These are phyloP conservation scores for Odontesthes bonariensis DNA, from an alignment of 2,113 vertebrate genomes.

Conservation along the genomic window DNA sequence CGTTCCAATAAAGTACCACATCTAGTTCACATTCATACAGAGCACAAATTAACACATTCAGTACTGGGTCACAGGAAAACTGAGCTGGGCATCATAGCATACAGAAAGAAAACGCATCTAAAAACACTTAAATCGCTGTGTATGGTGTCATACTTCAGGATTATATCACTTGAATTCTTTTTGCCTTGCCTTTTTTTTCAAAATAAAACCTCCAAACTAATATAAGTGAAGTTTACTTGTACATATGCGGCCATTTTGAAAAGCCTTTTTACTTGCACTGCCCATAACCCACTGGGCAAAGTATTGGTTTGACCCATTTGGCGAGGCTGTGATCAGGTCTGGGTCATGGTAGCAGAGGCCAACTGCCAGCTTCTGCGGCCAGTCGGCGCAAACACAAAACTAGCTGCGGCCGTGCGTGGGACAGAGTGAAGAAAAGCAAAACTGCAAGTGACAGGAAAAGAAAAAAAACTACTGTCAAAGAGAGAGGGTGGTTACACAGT, in stretches of 20 bases:
- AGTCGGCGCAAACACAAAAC: not conserved
- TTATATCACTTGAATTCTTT: too few relatives aligned
- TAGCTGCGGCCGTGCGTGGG: not conserved
- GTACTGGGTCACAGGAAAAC: conserved; percentile 27
- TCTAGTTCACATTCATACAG: conserved; percentile 1
- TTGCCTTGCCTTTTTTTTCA: too few relatives aligned
- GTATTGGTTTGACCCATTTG: conserved; percentile 27
- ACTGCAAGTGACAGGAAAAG: not conserved
- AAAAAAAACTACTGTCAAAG: not conserved
- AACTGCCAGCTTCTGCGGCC: conserved; percentile 12
- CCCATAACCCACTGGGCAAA: too few relatives aligned
- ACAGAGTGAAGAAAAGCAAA: not conserved
- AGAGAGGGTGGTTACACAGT: not conserved
- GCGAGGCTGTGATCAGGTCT: conserved; percentile 24
- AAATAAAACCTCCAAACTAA: too few relatives aligned
- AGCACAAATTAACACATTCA: conserved; percentile 25
- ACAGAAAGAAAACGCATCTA: conserved; percentile 9
- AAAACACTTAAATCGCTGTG: not conserved
- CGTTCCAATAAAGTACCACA: conserved; percentile 12
- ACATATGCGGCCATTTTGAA: too few relatives aligned
- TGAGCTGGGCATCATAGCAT: conserved; percentile 1
- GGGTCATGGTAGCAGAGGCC: conserved; percentile 14
- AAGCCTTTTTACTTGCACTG: too few relatives aligned
- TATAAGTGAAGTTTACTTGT: too few relatives aligned
- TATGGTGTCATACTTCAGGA: not conserved